Percentiles rank a stretch among this genome's conserved stretches.
Evolutionary conservation across 2,113 vertebrate species (phyloP).

Genomic region (Puma concolor): DNA sequence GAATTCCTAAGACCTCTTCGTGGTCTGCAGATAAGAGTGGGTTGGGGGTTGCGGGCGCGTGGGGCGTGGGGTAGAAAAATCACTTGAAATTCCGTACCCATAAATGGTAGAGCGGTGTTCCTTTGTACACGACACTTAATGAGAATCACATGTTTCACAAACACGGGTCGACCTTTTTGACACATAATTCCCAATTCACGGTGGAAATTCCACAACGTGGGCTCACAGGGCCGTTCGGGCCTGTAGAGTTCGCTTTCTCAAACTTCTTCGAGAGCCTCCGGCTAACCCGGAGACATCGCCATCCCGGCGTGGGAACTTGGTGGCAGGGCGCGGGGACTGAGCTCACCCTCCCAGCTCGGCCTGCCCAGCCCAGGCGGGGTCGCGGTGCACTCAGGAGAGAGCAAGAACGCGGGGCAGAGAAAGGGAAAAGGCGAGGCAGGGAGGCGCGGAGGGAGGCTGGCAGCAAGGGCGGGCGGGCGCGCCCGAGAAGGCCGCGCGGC

Average conservation of each 20-base stretch:
- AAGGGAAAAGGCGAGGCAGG: too few relatives aligned
- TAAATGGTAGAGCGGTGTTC: slow-evolving; percentile 85
- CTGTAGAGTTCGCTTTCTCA: background rate
- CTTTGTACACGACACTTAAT: slow-evolving; percentile 75
- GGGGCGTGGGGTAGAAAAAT: background rate
- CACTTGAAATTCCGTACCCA: slow-evolving; percentile 82
- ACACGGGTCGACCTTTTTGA: background rate
- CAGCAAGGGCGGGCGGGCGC: background rate
- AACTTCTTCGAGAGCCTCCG: too few relatives aligned
- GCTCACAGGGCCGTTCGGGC: background rate
- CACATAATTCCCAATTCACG: background rate
- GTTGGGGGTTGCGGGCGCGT: background rate
- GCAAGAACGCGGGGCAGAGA: fast-evolving
- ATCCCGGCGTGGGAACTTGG: fast-evolving
- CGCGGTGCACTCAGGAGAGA: background rate
- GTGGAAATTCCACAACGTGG: background rate
- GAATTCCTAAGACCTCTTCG: background rate
- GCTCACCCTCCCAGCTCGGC: background rate
- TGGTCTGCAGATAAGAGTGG: slow-evolving; percentile 37
- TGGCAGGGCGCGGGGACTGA: background rate
- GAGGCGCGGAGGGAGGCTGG: too few relatives aligned
- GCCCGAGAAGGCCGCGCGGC: slow-evolving; percentile 55
- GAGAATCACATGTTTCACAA: slow-evolving; percentile 78
- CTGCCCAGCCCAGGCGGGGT: background rate
- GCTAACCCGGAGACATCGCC: background rate